Evolutionary conservation across 1,140 invertebrate species (phyloP).

Genomic region (Bactericera cockerelli): DNA sequence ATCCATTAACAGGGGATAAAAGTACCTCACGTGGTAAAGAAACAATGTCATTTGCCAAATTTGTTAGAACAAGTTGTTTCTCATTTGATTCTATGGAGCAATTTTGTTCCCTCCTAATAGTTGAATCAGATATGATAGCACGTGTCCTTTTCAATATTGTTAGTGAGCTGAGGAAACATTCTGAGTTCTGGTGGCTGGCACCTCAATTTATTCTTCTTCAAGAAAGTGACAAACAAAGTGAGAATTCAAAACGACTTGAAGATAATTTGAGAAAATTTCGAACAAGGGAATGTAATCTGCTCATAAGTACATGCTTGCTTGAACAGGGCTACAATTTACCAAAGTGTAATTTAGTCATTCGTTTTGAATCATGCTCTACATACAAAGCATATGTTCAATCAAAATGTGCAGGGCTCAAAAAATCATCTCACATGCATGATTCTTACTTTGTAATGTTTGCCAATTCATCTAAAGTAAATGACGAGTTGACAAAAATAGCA

Average conservation of each 20-base stretch:
- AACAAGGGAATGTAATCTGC: conserved; percentile 85
- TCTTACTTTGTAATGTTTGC: conserved; percentile 35
- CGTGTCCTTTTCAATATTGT: conserved; percentile 21
- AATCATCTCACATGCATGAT: conserved; percentile 40
- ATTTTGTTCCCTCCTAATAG: not conserved
- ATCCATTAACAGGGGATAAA: not conserved
- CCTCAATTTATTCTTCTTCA: conserved; percentile 59
- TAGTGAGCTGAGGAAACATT: conserved; percentile 48
- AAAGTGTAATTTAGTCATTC: conserved; percentile 62
- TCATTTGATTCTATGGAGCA: not conserved
- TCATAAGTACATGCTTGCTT: conserved; percentile 66
- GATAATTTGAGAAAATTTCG: conserved; percentile 41
- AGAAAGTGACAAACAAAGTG: conserved; percentile 17
- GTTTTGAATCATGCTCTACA: conserved; percentile 49
- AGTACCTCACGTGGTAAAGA: not conserved
- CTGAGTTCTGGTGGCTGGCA: conserved; percentile 51
- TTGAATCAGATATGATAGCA: conserved; percentile 1
- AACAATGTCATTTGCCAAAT: not conserved
- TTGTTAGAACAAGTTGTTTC: not conserved
- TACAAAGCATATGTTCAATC: conserved; percentile 61
- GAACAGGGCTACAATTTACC: conserved; percentile 80
- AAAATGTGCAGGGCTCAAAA: conserved; percentile 41
- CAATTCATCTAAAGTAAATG: not conserved
- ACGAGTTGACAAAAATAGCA: conserved; percentile 9
- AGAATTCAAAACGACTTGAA: not conserved